Conservation (phyloP, 2,797 vertebrate genomes). For the Echiichthys vipera region DNA sequence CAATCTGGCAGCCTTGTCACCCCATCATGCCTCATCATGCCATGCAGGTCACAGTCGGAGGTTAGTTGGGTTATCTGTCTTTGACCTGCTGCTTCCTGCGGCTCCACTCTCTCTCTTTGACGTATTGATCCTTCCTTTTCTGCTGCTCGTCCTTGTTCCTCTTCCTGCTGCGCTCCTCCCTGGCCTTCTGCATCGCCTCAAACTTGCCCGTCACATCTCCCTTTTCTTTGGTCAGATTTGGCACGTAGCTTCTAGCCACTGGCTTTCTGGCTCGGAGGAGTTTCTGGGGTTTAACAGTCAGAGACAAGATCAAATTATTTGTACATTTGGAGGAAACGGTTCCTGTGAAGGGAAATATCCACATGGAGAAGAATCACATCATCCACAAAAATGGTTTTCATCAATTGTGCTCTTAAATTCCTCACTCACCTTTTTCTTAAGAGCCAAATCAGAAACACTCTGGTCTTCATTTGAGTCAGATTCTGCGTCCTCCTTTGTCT, state of each 20-base stretch:
- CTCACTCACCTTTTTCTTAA: slow-evolving; percentile 83
- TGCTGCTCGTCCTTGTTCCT: slow-evolving; percentile 93
- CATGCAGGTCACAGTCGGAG: slow-evolving; percentile 67
- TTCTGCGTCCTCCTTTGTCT: slow-evolving; percentile 27
- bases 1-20: slow-evolving; percentile 52
- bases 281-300: slow-evolving; percentile 83
- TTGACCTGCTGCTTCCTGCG: slow-evolving; percentile 97
- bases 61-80: slow-evolving; percentile 74
- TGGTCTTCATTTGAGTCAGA: slow-evolving; percentile 42
- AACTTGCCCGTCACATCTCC: slow-evolving; percentile 94
- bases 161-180: slow-evolving; percentile 95
- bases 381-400: neutral
- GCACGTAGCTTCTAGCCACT: slow-evolving; percentile 94
- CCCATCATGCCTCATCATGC: slow-evolving; percentile 72
- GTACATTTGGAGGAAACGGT: neutral
- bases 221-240: slow-evolving; percentile 91
- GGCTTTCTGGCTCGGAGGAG: slow-evolving; percentile 93
- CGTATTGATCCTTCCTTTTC: slow-evolving; percentile 96
- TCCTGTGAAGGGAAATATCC: neutral
- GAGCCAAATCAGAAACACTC: slow-evolving; percentile 76
- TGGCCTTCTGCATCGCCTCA: slow-evolving; percentile 96
- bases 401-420: neutral
- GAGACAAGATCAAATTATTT: neutral
- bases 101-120: slow-evolving; percentile 96
- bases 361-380: neutral